Evolutionary conservation across 2,113 vertebrate genomes (phyloP), one percentile per base, ranked within the genome.

Genomic region (Nothocercus nigrocapillus): DNA sequence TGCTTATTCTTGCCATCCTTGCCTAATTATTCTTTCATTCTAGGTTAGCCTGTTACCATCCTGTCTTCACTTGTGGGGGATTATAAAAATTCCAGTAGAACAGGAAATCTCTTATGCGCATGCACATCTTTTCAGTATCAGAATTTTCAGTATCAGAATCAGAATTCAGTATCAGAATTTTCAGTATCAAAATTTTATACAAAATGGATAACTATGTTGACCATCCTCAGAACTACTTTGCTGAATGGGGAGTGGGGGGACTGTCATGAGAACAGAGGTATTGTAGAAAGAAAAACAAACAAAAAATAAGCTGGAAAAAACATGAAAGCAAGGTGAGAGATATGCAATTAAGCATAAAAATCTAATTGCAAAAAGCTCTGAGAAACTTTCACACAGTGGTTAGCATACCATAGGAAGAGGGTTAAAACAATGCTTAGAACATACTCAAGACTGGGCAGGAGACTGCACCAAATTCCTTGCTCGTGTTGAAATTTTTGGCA

Each of bases 401-500:
- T 21, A 77, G 7, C 19, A 42, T 25, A 30, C 27, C 19, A 89
- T 51, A 74, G 34, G 82, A 58, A 73, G 34, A 49, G 27, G 59
- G 28, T 42, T 72, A 64, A 78, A 92, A 40, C 1, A 9, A 34
- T 78, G 28, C 32, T 58, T 13, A 58, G 32, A 61, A 84, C 45
- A 38, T 27, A 51, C n/a, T 84, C 45, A 72, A 54, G 44, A 66
- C 8, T 38, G 6, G 36, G 28, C 54, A 84, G 61, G 30, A 72
- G 13, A 36, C 27, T 63, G 22, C 28, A 38, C 21, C 59, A 61
- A 80, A 59, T 80, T 42, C 15, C 44, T 20, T 17, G 19, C 13
- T n/a, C 79, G 28, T 42, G 28, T 81, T 89, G 38, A 94, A 72
- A 93, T 90, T 90, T 92, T 88, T 92, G 66, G 38, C 51, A 42